Percentiles rank a stretch among this genome's conserved stretches.
These are phyloP conservation scores for Platygyra sinensis DNA, from an alignment of 64 coral and sea anemone species.

Conservation along the genomic window DNA sequence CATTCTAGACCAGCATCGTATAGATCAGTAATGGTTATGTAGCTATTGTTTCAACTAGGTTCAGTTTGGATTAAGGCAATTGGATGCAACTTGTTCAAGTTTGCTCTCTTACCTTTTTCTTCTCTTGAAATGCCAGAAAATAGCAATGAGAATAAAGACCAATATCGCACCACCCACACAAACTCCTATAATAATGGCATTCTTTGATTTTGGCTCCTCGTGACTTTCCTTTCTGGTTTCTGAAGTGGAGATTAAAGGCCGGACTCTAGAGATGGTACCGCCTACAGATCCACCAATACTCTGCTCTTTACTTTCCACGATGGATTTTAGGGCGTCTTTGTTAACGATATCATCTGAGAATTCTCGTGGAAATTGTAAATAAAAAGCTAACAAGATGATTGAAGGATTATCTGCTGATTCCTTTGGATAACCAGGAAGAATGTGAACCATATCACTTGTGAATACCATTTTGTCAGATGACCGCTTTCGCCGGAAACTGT, in stretches of 20 bases:
- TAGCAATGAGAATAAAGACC: background rate
- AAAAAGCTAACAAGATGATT: background rate
- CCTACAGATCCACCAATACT: background rate
- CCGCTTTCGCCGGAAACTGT: background rate
- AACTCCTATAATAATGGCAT: background rate
- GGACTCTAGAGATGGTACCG: background rate
- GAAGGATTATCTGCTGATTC: background rate
- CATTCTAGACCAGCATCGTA: no score
- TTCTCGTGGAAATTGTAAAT: background rate
- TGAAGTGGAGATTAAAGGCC: background rate
- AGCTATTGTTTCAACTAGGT: no score
- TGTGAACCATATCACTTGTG: background rate
- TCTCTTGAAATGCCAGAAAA: background rate
- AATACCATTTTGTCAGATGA: background rate
- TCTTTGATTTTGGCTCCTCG: background rate
- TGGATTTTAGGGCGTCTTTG: background rate
- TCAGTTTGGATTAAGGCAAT: no score
- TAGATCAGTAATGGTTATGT: no score
- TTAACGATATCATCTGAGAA: background rate
- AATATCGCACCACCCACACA: background rate
- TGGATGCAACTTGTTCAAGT: no score
- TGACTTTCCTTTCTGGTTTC: background rate
- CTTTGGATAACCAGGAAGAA: conserved; percentile 28
- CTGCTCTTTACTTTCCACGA: background rate
- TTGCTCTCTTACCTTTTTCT: background rate